phyloP scores from a whole-genome alignment of 2,113 vertebrate genomes.

The Ceyx cyanopectus region DNA sequence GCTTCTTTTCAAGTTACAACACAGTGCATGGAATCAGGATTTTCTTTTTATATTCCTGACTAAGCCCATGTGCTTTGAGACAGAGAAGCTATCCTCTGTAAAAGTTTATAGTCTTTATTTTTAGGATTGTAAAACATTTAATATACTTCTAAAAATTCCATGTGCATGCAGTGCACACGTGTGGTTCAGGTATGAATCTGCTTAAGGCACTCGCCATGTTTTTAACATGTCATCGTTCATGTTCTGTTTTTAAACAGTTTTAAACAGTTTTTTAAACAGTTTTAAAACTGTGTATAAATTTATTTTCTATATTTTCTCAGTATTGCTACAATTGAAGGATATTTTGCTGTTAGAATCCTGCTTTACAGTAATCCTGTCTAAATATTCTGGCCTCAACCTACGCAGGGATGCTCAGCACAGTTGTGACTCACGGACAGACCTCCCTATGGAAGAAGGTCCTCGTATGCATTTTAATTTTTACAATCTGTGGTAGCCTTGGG shows the following conservation, averaged over 20 bases:
- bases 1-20: background rate
- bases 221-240: background rate
- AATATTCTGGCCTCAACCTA: background rate
- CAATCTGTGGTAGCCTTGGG: background rate
- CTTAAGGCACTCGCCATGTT: background rate
- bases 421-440: background rate
- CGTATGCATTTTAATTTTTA: background rate
- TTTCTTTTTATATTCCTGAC: background rate
- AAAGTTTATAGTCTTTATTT: background rate
- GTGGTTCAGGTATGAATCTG: background rate
- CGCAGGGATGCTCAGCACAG: background rate
- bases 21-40: background rate
- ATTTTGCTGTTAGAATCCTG: background rate
- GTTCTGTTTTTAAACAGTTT: background rate
- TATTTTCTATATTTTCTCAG: background rate
- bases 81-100: background rate
- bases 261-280: background rate
- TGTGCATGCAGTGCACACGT: background rate
- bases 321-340: background rate
- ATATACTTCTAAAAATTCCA: background rate
- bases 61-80: background rate
- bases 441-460: background rate
- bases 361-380: background rate
- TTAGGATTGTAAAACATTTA: background rate
- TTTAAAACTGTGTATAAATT: background rate